Conservation (phyloP, 2,888 invertebrate species). For the Acleris laterana region DNA sequence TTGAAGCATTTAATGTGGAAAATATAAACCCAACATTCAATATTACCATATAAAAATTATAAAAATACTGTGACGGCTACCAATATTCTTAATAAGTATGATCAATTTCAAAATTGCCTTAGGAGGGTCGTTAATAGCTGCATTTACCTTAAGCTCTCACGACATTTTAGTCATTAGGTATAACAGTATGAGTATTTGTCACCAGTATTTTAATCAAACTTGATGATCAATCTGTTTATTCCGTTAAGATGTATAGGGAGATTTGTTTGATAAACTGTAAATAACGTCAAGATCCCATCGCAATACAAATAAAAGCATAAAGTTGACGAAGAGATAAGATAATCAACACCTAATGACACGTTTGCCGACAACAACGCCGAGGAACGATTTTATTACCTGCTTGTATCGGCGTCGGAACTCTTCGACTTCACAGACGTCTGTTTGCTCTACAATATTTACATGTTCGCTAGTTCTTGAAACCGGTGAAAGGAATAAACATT, state of each 20-base stretch:
- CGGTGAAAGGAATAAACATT: background rate
- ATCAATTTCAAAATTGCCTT: too few species aligned
- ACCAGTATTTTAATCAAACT: too few species aligned
- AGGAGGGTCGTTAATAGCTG: too few species aligned
- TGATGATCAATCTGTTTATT: background rate
- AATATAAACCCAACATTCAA: too few species aligned
- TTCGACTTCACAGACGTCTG: background rate
- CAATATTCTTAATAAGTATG: too few species aligned
- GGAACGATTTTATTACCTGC: constrained; percentile 12
- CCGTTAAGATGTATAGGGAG: background rate
- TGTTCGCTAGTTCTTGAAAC: background rate
- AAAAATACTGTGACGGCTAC: too few species aligned
- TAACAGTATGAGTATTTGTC: too few species aligned
- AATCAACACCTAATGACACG: constrained; percentile 6
- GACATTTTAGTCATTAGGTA: too few species aligned
- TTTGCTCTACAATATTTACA: constrained; percentile 12
- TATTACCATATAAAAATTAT: too few species aligned
- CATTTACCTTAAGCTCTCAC: too few species aligned
- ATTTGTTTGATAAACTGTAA: background rate
- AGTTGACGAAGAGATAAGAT: constrained; percentile 2
- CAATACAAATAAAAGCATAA: background rate
- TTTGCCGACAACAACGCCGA: background rate
- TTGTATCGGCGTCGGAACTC: background rate
- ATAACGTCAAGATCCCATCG: background rate
- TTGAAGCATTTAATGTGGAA: too few species aligned